Evolutionary conservation across 2,888 invertebrate genomes (phyloP), one percentile per base, ranked within the genome.

Genomic region (Drosophila colorata): DNA sequence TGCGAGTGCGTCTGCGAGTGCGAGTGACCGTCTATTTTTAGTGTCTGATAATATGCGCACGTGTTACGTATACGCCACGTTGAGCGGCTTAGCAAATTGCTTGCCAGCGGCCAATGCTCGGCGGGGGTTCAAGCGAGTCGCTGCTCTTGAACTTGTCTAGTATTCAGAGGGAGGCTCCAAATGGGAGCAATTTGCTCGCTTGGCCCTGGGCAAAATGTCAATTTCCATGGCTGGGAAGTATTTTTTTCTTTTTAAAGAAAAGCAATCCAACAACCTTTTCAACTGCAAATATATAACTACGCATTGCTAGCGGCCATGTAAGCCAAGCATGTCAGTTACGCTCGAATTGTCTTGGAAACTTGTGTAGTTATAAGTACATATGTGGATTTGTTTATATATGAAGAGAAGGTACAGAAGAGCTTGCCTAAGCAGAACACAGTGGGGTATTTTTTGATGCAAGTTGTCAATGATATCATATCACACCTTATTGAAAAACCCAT

Each of bases 281-380:
- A 69, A 69, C 49, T 76, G 60, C 53, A 41, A 40, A 67, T 23
- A 31, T 5, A 52, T 4, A 3, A 9, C 14, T 4, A 46, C 3
- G 4, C n/a, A 7, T 16, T 5, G 18, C 31, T 14, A 1, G 35
- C 41, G 40, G 40, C 78, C 75, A 61, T 74, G 69, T 64, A 72
- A 71, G 70, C 74, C 87, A 72, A 76, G 76, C 85, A 78, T 78
- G 72, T 63, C 73, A 49, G 83, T 78, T 82, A 53, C 76, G 87
- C 83, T 86, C 66, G 78, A 80, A 69, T 80, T 80, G 72, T 60
- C 53, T 25, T 64, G 60, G 69, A 71, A 59, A 55, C 51, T 47
- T 31, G 40, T 33, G 25, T 40, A 41, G 59, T 18, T 20, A 11
- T 13, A 48, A 7, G 6, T 14, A 37, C 31, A 49, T 44, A 16